phyloP scores from a whole-genome alignment of 2,888 invertebrate genomes.

The Lordiphosa fenestrarum region DNA sequence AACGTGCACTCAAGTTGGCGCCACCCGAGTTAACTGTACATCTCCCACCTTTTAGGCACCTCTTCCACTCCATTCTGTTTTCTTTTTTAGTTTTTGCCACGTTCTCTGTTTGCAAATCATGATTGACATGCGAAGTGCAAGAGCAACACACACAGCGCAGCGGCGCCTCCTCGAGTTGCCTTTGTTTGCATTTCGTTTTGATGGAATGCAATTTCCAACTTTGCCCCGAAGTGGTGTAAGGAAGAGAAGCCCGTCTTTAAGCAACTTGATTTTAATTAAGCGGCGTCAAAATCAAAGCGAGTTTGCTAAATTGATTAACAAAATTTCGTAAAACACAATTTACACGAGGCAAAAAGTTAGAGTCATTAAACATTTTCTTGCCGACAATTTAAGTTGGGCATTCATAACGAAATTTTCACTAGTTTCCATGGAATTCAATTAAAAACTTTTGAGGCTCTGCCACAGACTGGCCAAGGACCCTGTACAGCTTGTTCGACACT shows the following conservation, averaged over 20 bases:
- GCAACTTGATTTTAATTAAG: slow-evolving; percentile 38
- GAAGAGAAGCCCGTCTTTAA: slow-evolving; percentile 8
- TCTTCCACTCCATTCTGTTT: slow-evolving; percentile 5
- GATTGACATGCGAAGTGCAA: slow-evolving; percentile 67
- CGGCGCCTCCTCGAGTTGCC: slow-evolving; percentile 20
- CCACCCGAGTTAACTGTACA: slow-evolving; percentile 29
- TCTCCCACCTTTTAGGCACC: slow-evolving; percentile 28
- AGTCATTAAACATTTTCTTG: slow-evolving; percentile 46
- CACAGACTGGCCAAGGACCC: slow-evolving; percentile 14
- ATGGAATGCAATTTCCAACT: slow-evolving; percentile 24
- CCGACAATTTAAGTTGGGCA: slow-evolving; percentile 48
- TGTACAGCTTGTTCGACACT: slow-evolving; percentile 42
- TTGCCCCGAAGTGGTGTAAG: background rate
- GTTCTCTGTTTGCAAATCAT: slow-evolving; percentile 43
- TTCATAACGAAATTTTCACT: slow-evolving; percentile 54
- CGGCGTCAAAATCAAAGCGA: slow-evolving; percentile 18
- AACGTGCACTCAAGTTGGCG: slow-evolving; percentile 57
- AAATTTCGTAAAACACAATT: slow-evolving; percentile 22
- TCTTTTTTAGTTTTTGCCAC: slow-evolving; percentile 11
- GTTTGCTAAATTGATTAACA: slow-evolving; percentile 24
- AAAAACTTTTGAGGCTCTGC: slow-evolving; percentile 54
- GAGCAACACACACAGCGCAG: slow-evolving; percentile 7
- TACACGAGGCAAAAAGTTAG: slow-evolving; percentile 21
- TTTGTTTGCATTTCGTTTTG: slow-evolving; percentile 39
- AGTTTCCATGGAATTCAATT: slow-evolving; percentile 63